Evolutionary conservation across 2,888 invertebrate species (phyloP).

Genomic region (Drosophila planitibia): DNA sequence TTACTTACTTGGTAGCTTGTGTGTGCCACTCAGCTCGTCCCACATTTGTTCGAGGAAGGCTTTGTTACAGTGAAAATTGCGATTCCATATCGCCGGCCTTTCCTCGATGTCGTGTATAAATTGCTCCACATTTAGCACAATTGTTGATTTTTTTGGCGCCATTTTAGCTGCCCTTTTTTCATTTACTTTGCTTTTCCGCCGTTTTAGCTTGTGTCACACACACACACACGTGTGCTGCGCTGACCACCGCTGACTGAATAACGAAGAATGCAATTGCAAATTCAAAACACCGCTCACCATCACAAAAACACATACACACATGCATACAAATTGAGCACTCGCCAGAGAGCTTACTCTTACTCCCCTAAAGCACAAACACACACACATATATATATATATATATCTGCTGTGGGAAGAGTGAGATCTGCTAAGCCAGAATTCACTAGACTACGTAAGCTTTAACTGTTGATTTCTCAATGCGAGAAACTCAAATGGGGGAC

Average conservation of each 20-base stretch:
- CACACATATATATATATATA: not conserved
- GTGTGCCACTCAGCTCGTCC: conserved; percentile 84
- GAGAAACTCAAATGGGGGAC: conserved; percentile 2
- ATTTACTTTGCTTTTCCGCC: conserved; percentile 17
- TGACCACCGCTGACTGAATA: conserved; percentile 25
- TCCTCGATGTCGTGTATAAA: conserved; percentile 85
- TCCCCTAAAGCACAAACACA: not conserved
- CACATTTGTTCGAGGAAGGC: conserved; percentile 85
- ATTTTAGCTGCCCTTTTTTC: conserved; percentile 57
- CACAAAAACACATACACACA: conserved; percentile 3
- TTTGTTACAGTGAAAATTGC: conserved; percentile 85
- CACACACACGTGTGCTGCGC: conserved; percentile 15
- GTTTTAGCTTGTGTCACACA: conserved; percentile 31
- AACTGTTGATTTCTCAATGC: conserved; percentile 2
- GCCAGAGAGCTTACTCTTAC: not conserved
- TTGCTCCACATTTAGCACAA: conserved; percentile 85
- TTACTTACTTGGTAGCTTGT: conserved; percentile 84
- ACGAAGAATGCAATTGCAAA: conserved; percentile 42
- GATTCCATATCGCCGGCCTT: conserved; percentile 85
- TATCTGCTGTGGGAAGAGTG: not conserved
- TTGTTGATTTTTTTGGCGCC: conserved; percentile 84
- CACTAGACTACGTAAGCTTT: conserved; percentile 16
- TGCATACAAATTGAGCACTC: not conserved
- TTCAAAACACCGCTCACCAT: conserved; percentile 38
- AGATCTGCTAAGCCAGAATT: conserved; percentile 5